Evolutionary conservation across 2,888 invertebrate species (phyloP).

Genomic region (Scaptomyza parva): DNA sequence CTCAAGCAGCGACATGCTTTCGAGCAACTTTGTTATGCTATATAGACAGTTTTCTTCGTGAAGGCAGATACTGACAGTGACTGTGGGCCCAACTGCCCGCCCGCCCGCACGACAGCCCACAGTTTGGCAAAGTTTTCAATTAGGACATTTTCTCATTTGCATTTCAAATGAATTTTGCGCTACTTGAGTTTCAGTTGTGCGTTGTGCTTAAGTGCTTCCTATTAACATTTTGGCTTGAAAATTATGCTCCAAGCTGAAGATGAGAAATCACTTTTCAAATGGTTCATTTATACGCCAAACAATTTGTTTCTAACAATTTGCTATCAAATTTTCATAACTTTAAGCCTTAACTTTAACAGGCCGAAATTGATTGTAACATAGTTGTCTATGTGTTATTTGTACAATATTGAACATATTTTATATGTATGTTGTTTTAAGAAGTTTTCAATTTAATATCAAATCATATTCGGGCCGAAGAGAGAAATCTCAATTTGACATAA

Average conservation of each 20-base stretch:
- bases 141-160: constrained; percentile 73
- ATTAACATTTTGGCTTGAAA: constrained; percentile 50
- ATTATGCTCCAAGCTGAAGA: constrained; percentile 23
- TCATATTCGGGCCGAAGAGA: too few species aligned
- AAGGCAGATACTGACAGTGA: not conserved
- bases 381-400: too few species aligned
- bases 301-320: constrained; percentile 8
- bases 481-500: too few species aligned
- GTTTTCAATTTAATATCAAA: too few species aligned
- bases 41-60: not conserved
- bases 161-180: constrained; percentile 75
- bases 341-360: too few species aligned
- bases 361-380: too few species aligned
- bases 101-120: too few species aligned
- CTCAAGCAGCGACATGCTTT: constrained; percentile 25
- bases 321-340: too few species aligned
- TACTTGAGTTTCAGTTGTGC: constrained; percentile 53
- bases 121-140: constrained; percentile 72
- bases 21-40: constrained; percentile 4
- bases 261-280: constrained; percentile 33
- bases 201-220: constrained; percentile 58
- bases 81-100: constrained; percentile 18
- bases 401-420: too few species aligned
- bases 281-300: constrained; percentile 15
- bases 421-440: too few species aligned